Conservation (phyloP, 2,113 vertebrate species). For the Myotis lucifugus region DNA sequence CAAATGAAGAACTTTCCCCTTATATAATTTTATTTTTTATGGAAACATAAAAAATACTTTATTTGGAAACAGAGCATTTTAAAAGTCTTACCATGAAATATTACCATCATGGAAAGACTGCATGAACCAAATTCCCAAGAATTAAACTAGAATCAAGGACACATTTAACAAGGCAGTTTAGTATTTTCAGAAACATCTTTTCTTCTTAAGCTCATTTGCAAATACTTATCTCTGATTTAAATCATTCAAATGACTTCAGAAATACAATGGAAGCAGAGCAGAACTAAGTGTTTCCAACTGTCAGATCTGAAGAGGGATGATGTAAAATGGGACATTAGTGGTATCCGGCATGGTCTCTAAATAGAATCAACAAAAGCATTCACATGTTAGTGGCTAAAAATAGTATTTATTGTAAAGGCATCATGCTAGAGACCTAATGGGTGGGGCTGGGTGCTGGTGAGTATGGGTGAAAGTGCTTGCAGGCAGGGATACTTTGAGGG, state of each 20-base stretch:
- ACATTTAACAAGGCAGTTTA: background rate
- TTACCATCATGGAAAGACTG: background rate
- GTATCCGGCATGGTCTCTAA: conserved; percentile 64
- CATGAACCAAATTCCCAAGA: conserved; percentile 39
- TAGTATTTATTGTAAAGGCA: conserved; percentile 55
- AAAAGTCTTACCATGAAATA: background rate
- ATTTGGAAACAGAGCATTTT: background rate
- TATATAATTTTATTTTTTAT: background rate
- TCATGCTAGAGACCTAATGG: background rate
- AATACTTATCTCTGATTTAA: conserved; percentile 59
- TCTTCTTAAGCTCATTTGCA: conserved; percentile 58
- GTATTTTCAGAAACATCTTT: conserved; percentile 1
- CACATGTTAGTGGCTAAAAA: conserved; percentile 59
- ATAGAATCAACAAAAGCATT: conserved; percentile 73
- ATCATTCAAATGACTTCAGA: conserved; percentile 69
- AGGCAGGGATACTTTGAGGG: background rate
- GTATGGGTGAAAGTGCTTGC: background rate
- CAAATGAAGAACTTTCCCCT: background rate
- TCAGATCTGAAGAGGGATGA: conserved; percentile 74
- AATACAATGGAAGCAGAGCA: conserved; percentile 74
- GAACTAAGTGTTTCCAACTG: conserved; percentile 76
- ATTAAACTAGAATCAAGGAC: conserved; percentile 40
- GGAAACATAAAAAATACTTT: background rate
- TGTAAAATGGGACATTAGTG: conserved; percentile 67
- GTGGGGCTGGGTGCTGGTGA: background rate